These are phyloP conservation scores for Tenualosa ilisha DNA, from an alignment of 2,797 vertebrate species.

Conservation along the genomic window DNA sequence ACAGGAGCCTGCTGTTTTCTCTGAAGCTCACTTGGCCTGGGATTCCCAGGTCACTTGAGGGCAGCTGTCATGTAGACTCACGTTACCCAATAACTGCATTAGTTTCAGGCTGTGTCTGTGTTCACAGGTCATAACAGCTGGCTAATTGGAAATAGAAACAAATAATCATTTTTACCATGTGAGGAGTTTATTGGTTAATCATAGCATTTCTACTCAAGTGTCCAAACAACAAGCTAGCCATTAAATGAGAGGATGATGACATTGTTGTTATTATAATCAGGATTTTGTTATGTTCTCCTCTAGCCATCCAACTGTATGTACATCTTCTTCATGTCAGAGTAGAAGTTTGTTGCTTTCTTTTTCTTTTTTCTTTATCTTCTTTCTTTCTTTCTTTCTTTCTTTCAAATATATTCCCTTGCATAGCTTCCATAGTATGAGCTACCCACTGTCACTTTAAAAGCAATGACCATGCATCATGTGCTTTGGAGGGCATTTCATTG, in stretches of 20 bases:
- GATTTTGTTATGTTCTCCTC: neutral
- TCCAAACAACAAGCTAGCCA: neutral
- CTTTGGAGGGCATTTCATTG: slow-evolving; percentile 31
- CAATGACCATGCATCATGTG: slow-evolving; percentile 14
- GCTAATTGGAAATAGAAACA: slow-evolving; percentile 45
- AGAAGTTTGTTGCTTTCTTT: neutral
- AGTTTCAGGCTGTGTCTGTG: slow-evolving; percentile 43
- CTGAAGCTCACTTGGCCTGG: neutral
- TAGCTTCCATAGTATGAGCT: neutral
- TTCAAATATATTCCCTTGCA: neutral
- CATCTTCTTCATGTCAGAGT: neutral
- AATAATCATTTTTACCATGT: slow-evolving; percentile 37
- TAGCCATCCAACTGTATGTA: neutral
- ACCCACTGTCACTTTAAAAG: slow-evolving; percentile 37
- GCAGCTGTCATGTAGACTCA: slow-evolving; percentile 46
- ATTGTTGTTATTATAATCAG: neutral
- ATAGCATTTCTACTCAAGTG: neutral
- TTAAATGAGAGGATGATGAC: neutral
- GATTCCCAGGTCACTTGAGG: slow-evolving; percentile 23
- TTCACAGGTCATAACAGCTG: slow-evolving; percentile 40
- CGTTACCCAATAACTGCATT: slow-evolving; percentile 50
- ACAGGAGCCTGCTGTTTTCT: slow-evolving; percentile 25
- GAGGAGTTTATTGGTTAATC: neutral
- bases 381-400: neutral
- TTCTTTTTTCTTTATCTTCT: neutral